Evolutionary conservation across 2,888 invertebrate species (phyloP).

Genomic region (Agrilus mali): DNA sequence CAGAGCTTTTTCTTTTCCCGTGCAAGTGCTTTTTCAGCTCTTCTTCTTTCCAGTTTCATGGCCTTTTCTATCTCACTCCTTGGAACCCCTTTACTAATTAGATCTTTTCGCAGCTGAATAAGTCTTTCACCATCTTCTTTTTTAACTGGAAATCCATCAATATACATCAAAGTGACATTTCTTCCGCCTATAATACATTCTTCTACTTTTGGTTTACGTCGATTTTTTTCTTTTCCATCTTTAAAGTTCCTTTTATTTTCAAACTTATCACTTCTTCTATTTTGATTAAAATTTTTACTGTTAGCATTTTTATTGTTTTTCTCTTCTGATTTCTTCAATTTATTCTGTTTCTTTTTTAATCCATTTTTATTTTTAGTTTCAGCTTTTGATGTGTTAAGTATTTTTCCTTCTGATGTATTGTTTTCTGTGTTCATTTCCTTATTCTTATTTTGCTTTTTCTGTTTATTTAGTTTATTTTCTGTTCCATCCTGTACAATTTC

Average conservation of each 20-base stretch:
- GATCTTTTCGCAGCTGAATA: constrained; percentile 44
- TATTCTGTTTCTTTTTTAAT: constrained; percentile 8
- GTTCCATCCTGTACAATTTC: too few species aligned
- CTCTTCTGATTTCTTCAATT: constrained; percentile 6
- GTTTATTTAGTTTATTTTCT: too few species aligned
- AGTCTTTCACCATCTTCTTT: constrained; percentile 57
- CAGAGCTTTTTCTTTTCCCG: constrained; percentile 58
- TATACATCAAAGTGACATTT: constrained; percentile 46
- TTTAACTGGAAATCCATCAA: constrained; percentile 60
- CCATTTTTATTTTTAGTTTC: neutral
- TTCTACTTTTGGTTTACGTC: constrained; percentile 33
- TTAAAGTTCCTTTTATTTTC: constrained; percentile 10
- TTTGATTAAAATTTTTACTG: constrained; percentile 17
- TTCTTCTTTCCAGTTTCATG: constrained; percentile 55
- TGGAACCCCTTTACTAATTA: constrained; percentile 55
- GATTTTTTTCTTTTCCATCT: constrained; percentile 24
- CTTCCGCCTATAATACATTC: constrained; percentile 44
- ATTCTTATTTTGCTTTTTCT: constrained; percentile 15
- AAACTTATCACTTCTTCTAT: constrained; percentile 5
- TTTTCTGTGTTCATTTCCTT: neutral
- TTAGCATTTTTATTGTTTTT: constrained; percentile 5
- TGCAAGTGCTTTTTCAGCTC: constrained; percentile 58
- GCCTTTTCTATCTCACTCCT: constrained; percentile 51
- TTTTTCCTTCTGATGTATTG: neutral
- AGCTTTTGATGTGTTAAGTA: too few species aligned